Base-by-base conservation (phyloP, 2,888 invertebrate species). In the Plebejus melissa region DNA sequence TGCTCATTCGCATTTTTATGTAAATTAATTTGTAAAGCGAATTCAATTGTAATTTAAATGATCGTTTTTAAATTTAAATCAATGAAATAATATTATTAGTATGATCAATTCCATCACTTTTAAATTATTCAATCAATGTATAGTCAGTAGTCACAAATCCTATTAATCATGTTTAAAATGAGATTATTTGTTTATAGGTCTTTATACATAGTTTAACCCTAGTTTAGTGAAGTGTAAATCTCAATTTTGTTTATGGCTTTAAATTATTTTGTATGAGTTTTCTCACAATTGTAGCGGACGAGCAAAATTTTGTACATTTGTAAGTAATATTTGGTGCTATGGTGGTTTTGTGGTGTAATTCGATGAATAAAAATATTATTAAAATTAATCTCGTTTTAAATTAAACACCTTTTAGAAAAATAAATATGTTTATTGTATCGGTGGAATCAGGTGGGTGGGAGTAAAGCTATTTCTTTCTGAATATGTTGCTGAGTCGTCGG, bases 251-350 rank as follows among this genome's bases (percentile, higher is more conserved):
- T 71, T 36, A 74, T 74, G n/a, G 60, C 9, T 75, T 46, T 74
- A 57, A 75, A 58, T 75, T 36, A 74, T 75, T 77, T 79, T 77
- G 75, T 75, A 75, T 80, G 77, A 76, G 77, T 74, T 77, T 77
- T 77, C 75, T 54, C 75, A 75, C 77, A 81, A 69, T 74, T 50
- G 79, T 77, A 82, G 80, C 82, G 81, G 85, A 83, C 82, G 84
- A 86, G 91, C 92, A 92, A 91, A 91, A 92, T 91, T 92, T 92
- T 92, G 90, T 92, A 93, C 90, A 91, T 91, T 91, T 90, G 87
- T 91, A 91, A 88, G 88, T 91, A 91, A 91, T 90, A 86, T 90
- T 90, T 90, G 92, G 92, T 93, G 92, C 92, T 93, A 92, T 86
- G 89, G 87, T 88, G 87, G 87, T 89, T 88, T 87, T 82, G 84